phyloP scores from a whole-genome alignment of 2,113 vertebrate species.

The Rissa tridactyla region DNA sequence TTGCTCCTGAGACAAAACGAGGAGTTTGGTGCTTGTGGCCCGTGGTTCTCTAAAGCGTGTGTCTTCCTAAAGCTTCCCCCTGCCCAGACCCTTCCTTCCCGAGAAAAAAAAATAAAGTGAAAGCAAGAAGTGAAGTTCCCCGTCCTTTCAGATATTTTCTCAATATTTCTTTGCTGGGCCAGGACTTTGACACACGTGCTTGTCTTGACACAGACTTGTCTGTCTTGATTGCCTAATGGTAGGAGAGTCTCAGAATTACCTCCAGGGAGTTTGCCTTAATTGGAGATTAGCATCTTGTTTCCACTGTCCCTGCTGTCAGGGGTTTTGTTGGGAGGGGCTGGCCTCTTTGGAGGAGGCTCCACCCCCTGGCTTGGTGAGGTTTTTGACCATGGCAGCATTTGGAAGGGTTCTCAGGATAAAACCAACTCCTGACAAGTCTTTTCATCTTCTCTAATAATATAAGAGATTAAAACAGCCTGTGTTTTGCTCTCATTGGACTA shows the following conservation, averaged over 20 bases:
- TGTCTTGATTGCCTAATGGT: background rate
- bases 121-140: background rate
- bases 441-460: background rate
- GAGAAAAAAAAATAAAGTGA: background rate
- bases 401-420: background rate
- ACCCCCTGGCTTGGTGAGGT: background rate
- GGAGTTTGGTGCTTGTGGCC: background rate
- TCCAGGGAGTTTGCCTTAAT: background rate
- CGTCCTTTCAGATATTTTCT: background rate
- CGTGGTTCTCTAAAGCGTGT: background rate
- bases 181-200: background rate
- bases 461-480: background rate
- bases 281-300: background rate
- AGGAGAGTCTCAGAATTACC: background rate
- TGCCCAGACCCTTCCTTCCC: background rate
- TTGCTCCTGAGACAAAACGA: background rate
- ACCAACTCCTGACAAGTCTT: background rate
- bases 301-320: background rate
- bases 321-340: background rate
- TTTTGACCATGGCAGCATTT: background rate
- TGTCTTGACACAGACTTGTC: background rate
- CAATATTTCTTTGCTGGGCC: background rate
- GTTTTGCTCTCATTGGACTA: background rate
- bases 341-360: background rate
- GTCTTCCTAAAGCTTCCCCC: background rate